Percentiles rank a stretch among this genome's conserved stretches.
These are phyloP conservation scores for Brachypalpus laphriformis DNA, from an alignment of 2,888 invertebrate species.

Conservation along the genomic window DNA sequence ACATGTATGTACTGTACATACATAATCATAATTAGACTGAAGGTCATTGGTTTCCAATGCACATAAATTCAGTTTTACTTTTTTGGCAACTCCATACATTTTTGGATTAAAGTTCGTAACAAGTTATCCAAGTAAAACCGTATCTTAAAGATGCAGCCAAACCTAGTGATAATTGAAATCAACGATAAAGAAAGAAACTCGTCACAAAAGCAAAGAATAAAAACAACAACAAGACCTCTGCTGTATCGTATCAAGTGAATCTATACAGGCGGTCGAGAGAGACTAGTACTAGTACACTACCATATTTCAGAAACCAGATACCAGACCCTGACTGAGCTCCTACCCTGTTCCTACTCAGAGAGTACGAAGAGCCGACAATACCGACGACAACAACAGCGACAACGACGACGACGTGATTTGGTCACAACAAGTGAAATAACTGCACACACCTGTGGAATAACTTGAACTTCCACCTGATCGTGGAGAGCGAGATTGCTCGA, in stretches of 20 bases:
- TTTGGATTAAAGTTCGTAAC: background rate
- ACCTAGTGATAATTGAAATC: slow-evolving; percentile 48
- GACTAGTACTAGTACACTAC: slow-evolving; percentile 29
- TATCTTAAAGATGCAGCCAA: slow-evolving; percentile 38
- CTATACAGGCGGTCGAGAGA: slow-evolving; percentile 31
- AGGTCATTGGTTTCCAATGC: no score
- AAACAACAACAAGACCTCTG: slow-evolving; percentile 44
- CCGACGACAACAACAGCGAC: slow-evolving; percentile 14
- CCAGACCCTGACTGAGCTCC: slow-evolving; percentile 43
- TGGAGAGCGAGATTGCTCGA: slow-evolving; percentile 21
- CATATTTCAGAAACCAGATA: slow-evolving; percentile 61
- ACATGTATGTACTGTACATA: no score
- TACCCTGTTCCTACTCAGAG: slow-evolving; percentile 27
- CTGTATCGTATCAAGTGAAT: slow-evolving; percentile 48
- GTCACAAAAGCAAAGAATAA: slow-evolving; percentile 45
- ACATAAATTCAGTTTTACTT: background rate
- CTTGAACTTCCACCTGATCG: slow-evolving; percentile 69
- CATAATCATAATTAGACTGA: no score
- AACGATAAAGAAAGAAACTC: slow-evolving; percentile 57
- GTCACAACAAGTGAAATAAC: slow-evolving; percentile 71
- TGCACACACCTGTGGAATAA: slow-evolving; percentile 73
- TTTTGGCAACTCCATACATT: background rate
- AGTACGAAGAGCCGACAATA: slow-evolving; percentile 29
- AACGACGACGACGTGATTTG: slow-evolving; percentile 41
- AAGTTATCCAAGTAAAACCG: slow-evolving; percentile 22